Evolutionary conservation across 2,113 vertebrate genomes (phyloP).

Genomic region (Neolamprologus caudopunctatus): DNA sequence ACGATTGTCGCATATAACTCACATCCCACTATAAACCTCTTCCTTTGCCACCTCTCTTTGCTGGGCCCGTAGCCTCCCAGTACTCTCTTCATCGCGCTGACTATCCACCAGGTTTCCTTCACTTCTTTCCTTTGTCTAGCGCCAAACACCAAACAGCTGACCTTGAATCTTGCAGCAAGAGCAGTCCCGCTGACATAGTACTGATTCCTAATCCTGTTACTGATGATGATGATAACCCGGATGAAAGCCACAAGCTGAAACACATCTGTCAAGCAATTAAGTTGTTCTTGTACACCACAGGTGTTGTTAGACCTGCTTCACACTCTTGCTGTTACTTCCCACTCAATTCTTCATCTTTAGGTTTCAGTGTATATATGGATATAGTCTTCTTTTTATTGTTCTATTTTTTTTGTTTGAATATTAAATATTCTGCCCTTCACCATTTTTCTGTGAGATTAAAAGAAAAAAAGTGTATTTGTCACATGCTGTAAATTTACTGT

Average conservation of each 20-base stretch:
- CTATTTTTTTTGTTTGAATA: neutral
- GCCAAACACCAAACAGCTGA: neutral
- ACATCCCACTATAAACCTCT: neutral
- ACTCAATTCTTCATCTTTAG: neutral
- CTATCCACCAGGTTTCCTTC: neutral
- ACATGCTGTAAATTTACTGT: neutral
- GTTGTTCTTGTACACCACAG: neutral
- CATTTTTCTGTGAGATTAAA: neutral
- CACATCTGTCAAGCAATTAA: neutral
- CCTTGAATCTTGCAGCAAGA: neutral
- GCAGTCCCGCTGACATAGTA: neutral
- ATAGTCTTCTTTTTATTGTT: neutral
- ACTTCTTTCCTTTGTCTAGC: neutral
- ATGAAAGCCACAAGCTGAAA: neutral
- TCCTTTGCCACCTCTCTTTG: neutral
- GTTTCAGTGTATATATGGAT: neutral
- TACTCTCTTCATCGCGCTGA: neutral
- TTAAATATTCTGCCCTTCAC: neutral
- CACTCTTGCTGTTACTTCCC: neutral
- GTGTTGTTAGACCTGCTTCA: neutral
- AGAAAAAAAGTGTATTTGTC: neutral
- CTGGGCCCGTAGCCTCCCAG: fast-evolving
- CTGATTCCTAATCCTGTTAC: neutral
- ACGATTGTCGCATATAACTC: neutral
- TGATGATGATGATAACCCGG: neutral